Conservation (phyloP, 2,888 invertebrate species). For the Piscicola geometra region DNA sequence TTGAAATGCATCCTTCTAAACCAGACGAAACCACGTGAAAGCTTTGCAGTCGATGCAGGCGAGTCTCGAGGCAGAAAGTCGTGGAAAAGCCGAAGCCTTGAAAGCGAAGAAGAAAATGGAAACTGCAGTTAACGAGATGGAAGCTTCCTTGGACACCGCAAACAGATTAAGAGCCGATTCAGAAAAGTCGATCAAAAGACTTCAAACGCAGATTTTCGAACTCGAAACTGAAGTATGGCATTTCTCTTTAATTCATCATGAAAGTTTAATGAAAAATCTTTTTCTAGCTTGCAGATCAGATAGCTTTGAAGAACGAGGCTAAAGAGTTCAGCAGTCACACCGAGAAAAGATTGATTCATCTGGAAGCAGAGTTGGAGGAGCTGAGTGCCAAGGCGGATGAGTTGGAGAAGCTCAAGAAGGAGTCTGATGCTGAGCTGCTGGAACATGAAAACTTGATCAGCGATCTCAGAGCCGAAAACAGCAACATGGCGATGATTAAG, state of each 20-base stretch:
- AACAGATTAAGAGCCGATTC: conserved; percentile 97
- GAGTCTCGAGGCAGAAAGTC: conserved; percentile 96
- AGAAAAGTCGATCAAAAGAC: conserved; percentile 98
- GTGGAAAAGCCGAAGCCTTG: conserved; percentile 98
- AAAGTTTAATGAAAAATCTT: background rate
- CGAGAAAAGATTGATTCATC: conserved; percentile 80
- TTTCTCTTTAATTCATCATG: background rate
- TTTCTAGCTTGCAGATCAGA: background rate
- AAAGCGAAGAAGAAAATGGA: conserved; percentile 99
- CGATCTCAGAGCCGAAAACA: conserved; percentile 88
- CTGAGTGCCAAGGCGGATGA: conserved; percentile 99
- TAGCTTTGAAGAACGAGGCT: background rate
- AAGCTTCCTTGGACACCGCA: conserved; percentile 96
- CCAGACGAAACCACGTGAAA: conserved; percentile 34
- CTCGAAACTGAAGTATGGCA: conserved; percentile 84
- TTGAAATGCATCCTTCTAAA: background rate
- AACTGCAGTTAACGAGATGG: conserved; percentile 98
- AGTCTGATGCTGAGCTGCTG: conserved; percentile 98
- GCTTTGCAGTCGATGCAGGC: conserved; percentile 99
- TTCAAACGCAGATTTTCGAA: conserved; percentile 65
- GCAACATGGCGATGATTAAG: conserved; percentile 91
- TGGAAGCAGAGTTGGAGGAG: conserved; percentile 98
- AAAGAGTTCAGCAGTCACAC: conserved; percentile 57
- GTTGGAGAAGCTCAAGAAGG: conserved; percentile 99
- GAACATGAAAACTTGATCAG: conserved; percentile 97